Conservation (phyloP, 2,797 vertebrate species). For the Scarus forsteni region DNA sequence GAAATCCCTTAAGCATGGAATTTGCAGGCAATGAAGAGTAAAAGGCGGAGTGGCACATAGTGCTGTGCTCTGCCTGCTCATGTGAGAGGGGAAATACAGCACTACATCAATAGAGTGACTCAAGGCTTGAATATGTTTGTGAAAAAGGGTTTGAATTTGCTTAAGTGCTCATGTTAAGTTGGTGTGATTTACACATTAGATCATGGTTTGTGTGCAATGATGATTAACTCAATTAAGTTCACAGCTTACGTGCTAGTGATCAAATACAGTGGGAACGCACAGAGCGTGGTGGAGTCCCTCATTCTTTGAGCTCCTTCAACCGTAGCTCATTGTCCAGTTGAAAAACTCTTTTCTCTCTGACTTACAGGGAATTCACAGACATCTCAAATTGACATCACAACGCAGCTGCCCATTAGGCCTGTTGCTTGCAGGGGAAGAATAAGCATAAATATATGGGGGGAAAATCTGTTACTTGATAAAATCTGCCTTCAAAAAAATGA, state of each 20-base stretch:
- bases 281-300: slow-evolving; percentile 5
- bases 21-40: slow-evolving; percentile 1
- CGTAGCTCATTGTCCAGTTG: slow-evolving; percentile 39
- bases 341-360: slow-evolving; percentile 20
- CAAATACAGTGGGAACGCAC: slow-evolving; percentile 23
- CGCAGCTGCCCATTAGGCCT: slow-evolving; percentile 32
- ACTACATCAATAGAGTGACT: neutral
- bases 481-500: no score
- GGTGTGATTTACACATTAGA: slow-evolving; percentile 54
- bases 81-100: slow-evolving; percentile 6
- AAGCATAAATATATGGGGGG: no score
- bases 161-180: slow-evolving; percentile 47
- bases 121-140: slow-evolving; percentile 9
- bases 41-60: slow-evolving; percentile 3
- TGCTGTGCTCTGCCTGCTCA: slow-evolving; percentile 10
- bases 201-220: slow-evolving; percentile 40
- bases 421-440: no score
- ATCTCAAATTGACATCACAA: slow-evolving; percentile 54
- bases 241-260: slow-evolving; percentile 51
- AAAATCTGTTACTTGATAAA: no score
- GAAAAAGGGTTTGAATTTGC: slow-evolving; percentile 26
- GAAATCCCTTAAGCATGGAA: slow-evolving; percentile 9
- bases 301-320: slow-evolving; percentile 41
- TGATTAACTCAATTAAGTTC: slow-evolving; percentile 58
- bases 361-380: slow-evolving; percentile 26